Evolutionary conservation across 2,113 vertebrate genomes (phyloP).

Genomic region (Alethe diademata): DNA sequence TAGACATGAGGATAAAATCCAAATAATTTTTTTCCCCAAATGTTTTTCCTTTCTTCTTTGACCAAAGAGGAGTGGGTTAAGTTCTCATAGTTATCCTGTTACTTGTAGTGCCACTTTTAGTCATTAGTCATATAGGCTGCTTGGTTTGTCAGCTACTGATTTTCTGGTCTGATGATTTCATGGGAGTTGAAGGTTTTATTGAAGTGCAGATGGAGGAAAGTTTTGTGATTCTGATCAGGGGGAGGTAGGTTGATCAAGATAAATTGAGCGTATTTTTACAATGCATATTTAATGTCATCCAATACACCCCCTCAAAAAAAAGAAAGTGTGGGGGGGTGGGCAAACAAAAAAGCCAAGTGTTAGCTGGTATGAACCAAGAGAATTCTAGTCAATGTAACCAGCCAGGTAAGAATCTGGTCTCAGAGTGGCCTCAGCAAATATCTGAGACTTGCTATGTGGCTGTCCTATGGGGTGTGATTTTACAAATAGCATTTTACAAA

Average conservation of each 20-base stretch:
- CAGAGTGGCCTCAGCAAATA: background rate
- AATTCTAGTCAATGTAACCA: background rate
- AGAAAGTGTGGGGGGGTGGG: fast-evolving
- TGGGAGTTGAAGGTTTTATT: background rate
- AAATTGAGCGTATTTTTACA: background rate
- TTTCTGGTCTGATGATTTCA: background rate
- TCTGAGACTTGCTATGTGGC: background rate
- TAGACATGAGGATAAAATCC: background rate
- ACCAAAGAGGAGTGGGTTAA: background rate
- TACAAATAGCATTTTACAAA: background rate
- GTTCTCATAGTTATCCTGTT: background rate
- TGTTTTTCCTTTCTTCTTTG: background rate
- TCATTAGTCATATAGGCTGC: background rate
- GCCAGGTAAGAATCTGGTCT: background rate
- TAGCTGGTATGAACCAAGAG: background rate
- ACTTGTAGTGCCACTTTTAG: background rate
- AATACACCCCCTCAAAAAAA: background rate
- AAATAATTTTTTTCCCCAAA: background rate
- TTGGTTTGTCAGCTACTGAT: background rate
- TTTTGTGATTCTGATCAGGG: background rate
- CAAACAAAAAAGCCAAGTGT: background rate
- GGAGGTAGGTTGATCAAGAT: background rate
- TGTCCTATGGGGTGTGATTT: background rate
- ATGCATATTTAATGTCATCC: background rate
- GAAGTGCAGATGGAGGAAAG: background rate